Evolutionary conservation across 2,797 vertebrate species (phyloP).

Genomic region (Xiphorhynchus erythropygius): DNA sequence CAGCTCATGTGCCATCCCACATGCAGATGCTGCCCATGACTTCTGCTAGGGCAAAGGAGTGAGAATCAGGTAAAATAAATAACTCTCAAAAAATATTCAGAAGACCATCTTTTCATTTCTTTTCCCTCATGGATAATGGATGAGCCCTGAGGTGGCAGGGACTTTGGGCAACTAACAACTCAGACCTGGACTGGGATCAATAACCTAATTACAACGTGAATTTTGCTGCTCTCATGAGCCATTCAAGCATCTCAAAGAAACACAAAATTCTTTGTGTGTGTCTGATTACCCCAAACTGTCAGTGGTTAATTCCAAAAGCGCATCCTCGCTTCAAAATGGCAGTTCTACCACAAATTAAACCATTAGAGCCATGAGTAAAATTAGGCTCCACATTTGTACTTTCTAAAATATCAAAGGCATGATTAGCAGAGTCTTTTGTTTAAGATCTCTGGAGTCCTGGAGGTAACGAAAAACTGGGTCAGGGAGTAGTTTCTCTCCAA

Average conservation of each 20-base stretch:
- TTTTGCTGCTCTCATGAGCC: background rate
- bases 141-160: conserved; percentile 10
- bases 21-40: background rate
- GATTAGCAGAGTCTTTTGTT: conserved; percentile 66
- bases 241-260: background rate
- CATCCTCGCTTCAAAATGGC: conserved; percentile 18
- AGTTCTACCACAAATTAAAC: conserved; percentile 55
- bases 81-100: conserved; percentile 21
- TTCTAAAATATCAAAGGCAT: conserved; percentile 75
- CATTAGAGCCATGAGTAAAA: conserved; percentile 46
- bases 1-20: background rate
- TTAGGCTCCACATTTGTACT: conserved; percentile 67
- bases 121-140: conserved; percentile 27
- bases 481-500: conserved; percentile 15
- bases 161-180: conserved; percentile 8
- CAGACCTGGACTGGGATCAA: conserved; percentile 5
- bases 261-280: background rate
- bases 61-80: conserved; percentile 27
- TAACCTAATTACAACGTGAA: background rate
- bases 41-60: background rate
- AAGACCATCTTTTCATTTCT: background rate
- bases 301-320: background rate
- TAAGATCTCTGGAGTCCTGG: conserved; percentile 60
- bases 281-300: conserved; percentile 13
- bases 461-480: conserved; percentile 34